These are phyloP conservation scores for human DNA, from an alignment of 2,113 vertebrate species.

Conservation along the genomic window GRCh38 chr7:40494501-40495000, in stretches of 20 bases:
- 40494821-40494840: not conserved
- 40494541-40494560: not conserved
- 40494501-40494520: not conserved
- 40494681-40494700: not conserved
- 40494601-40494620: not conserved
- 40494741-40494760: not conserved
- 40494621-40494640: not conserved
- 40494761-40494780: not conserved
- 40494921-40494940: too few species aligned
- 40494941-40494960: too few species aligned
- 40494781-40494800: not conserved
- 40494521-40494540: not conserved
- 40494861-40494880: not conserved
- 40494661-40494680: not conserved
- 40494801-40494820: not conserved
- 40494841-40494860: not conserved
- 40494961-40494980: too few species aligned
- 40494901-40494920: too few species aligned
- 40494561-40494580: conserved; percentile 24
- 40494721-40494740: not conserved
- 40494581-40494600: not conserved
- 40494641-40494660: not conserved
- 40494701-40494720: conserved; percentile 7
- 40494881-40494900: not conserved
- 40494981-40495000: too few species aligned